Evolutionary conservation across 2,888 invertebrate genomes (phyloP).

Genomic region (Cyclophora albipunctata): DNA sequence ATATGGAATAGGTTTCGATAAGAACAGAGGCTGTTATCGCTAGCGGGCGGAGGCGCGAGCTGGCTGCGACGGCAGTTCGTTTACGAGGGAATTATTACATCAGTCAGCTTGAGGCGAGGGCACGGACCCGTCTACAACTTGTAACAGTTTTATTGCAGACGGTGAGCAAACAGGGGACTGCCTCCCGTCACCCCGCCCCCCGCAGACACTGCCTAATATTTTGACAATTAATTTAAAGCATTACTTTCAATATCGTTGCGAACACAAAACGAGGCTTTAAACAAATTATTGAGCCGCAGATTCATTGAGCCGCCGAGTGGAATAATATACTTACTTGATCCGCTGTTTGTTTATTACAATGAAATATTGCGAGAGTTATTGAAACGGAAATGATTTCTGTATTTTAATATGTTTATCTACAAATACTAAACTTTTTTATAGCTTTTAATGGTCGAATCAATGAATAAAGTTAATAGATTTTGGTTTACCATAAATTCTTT

Average conservation of each 20-base stretch:
- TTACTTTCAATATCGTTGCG: constrained; percentile 10
- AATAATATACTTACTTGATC: too few relatives aligned
- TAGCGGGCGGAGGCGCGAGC: constrained; percentile 1
- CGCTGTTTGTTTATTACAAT: constrained; percentile 1
- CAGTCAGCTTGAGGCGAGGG: constrained; percentile 18
- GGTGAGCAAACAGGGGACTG: constrained; percentile 20
- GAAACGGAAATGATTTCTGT: neutral
- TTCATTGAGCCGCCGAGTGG: neutral
- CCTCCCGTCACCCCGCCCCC: constrained; percentile 3
- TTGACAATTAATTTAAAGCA: constrained; percentile 20
- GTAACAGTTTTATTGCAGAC: constrained; percentile 35
- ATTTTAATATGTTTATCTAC: neutral
- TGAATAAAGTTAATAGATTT: too few relatives aligned
- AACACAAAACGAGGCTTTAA: neutral
- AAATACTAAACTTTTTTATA: neutral
- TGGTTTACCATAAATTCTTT: too few relatives aligned
- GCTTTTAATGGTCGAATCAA: too few relatives aligned
- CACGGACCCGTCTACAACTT: constrained; percentile 27
- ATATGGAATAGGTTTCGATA: constrained; percentile 1
- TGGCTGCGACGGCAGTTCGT: constrained; percentile 17
- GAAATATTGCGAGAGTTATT: neutral
- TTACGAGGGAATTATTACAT: constrained; percentile 31
- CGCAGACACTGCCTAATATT: constrained; percentile 24
- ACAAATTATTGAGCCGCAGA: constrained; percentile 1
- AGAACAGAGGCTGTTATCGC: constrained; percentile 7